A percentile compares a stretch with the other conserved stretches of the same genome.
phyloP scores from a whole-genome alignment of 2,113 vertebrate species.

The Kryptolebias marmoratus region DNA sequence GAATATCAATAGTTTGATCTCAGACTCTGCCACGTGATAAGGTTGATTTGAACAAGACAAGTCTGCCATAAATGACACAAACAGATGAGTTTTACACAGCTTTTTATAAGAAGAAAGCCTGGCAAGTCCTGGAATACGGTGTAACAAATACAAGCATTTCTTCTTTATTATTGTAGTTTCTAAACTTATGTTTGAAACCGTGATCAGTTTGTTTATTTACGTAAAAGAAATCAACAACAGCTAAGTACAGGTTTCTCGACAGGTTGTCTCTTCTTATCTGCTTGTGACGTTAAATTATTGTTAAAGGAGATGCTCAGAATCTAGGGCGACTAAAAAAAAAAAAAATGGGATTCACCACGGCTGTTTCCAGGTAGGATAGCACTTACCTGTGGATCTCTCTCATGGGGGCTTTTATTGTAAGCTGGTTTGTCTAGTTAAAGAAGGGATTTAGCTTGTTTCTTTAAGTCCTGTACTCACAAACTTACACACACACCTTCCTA shows the following conservation, averaged over 20 bases:
- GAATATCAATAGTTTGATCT: background rate
- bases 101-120: no score
- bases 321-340: background rate
- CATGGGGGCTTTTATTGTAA: constrained; percentile 6
- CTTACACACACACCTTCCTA: constrained; percentile 41
- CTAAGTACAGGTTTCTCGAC: no score
- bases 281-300: background rate
- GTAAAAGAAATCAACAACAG: background rate
- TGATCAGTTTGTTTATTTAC: background rate
- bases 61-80: no score
- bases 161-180: no score
- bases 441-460: constrained; percentile 35
- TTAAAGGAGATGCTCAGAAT: background rate
- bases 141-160: no score
- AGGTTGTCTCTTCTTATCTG: no score
- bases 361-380: background rate
- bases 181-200: no score
- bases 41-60: no score
- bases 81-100: no score
- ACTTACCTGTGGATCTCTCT: background rate
- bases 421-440: constrained; percentile 33
- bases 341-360: background rate
- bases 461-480: constrained; percentile 43
- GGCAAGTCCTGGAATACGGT: no score
- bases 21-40: background rate